These are phyloP conservation scores for Prosopocoilus inquinatus DNA, from an alignment of 2,888 invertebrate species.

Conservation along the genomic window DNA sequence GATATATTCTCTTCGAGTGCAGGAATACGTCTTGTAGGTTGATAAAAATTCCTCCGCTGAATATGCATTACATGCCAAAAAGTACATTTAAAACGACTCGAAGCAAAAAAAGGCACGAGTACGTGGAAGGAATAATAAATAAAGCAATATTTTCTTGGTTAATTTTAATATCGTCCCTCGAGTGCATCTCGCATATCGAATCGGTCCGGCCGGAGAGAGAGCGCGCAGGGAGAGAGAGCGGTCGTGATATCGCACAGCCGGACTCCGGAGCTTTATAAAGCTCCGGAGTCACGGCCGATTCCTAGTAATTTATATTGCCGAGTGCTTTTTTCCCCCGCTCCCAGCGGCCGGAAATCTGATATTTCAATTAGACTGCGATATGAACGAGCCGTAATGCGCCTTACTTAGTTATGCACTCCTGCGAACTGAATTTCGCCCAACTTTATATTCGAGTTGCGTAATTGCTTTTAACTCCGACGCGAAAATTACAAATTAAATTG, in stretches of 20 bases:
- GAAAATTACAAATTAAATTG: conserved; percentile 28
- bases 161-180: conserved; percentile 6
- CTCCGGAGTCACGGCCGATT: background rate
- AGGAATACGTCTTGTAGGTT: too few species aligned
- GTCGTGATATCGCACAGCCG: background rate
- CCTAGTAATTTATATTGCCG: conserved; percentile 11
- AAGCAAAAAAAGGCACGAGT: conserved; percentile 9
- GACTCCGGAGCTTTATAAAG: background rate
- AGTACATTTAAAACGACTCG: too few species aligned
- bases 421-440: conserved; percentile 22
- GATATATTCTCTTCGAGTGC: too few species aligned
- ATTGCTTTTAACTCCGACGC: conserved; percentile 23
- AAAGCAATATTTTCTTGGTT: conserved; percentile 4
- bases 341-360: conserved; percentile 33
- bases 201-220: background rate
- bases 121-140: conserved; percentile 6
- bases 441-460: conserved; percentile 27
- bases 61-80: too few species aligned
- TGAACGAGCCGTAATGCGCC: conserved; percentile 22
- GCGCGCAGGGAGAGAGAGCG: background rate
- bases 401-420: conserved; percentile 30
- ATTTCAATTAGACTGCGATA: conserved; percentile 34
- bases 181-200: background rate
- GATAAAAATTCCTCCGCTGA: too few species aligned
- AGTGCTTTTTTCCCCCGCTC: conserved; percentile 11